Base-by-base conservation (phyloP, 1,140 invertebrate genomes). In the Zeugodacus cucurbitae region DNA sequence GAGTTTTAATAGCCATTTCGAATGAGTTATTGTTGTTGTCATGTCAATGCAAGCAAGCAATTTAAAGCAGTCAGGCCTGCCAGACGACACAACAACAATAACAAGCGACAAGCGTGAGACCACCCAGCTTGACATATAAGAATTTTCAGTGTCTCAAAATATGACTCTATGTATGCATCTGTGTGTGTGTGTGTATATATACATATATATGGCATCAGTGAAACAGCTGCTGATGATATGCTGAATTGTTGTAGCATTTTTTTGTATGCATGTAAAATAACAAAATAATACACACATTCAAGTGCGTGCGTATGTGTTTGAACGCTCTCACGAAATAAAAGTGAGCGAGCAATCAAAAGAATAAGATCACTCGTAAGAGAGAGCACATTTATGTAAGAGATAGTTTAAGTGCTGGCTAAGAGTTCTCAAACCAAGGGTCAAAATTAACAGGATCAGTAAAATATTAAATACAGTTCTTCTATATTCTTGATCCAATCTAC, bases 21-120 rank as follows among this genome's bases (percentile, higher is more conserved):
- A 82, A 82, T 82, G 74, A 82, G 74, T 82, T 82, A 82, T 82
- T 82, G 74, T 82, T 82, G 74, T 82, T 48, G 74, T 74, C 70
- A 74, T 74, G 37, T 37, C 70, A 29, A 74, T 74, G 74, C 74
- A 82, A 82, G 74, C 41, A 82, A 82, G n/a, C 74, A 82, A 82
- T 82, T 82, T 82, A 41, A 82, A 82, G 41, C 74, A 34, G 74
- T 29, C 74, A 48, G 41, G 26, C 41, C 74, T 82, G 41, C 74
- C 74, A 82, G n/a, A 82, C 74, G 8, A 48, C 20, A 74, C 17
- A 14, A 74, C 70, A 20, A 22, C 70, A 8, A 74, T 20, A 2
- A 44, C 41, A 26, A 48, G 44, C 37, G 29, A 78, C 70, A 78
- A 78, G 17, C 14, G 44, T 34, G 41, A 37, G 74, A 82, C 74